phyloP scores from a whole-genome alignment of 1,140 invertebrate genomes.

The Drosophila paulistorum region DNA sequence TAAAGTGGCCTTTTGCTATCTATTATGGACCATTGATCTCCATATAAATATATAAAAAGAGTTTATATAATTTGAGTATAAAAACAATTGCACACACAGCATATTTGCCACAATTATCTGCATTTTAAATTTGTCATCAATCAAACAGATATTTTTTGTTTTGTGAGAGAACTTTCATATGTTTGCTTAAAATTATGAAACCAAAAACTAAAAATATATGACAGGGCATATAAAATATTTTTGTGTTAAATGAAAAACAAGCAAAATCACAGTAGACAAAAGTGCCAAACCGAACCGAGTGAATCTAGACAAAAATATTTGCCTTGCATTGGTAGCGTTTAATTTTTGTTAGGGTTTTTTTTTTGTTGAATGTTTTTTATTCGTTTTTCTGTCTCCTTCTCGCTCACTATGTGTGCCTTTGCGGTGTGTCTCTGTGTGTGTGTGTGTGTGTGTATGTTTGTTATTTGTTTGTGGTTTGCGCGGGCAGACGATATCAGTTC shows the following conservation, averaged over 20 bases:
- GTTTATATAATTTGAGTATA: background rate
- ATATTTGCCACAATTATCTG: constrained; percentile 10
- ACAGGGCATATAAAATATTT: constrained; percentile 60
- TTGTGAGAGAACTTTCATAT: constrained; percentile 13
- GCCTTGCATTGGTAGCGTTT: constrained; percentile 70
- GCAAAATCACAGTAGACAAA: constrained; percentile 40
- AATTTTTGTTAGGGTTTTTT: constrained; percentile 47
- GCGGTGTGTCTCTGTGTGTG: constrained; percentile 24
- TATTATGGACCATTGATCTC: background rate
- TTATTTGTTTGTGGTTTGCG: constrained; percentile 74
- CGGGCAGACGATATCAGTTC: constrained; percentile 71
- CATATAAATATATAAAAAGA: background rate
- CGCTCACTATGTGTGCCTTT: constrained; percentile 2
- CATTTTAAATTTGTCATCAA: constrained; percentile 13
- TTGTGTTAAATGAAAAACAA: constrained; percentile 71
- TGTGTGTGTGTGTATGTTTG: constrained; percentile 33
- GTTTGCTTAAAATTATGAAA: constrained; percentile 78
- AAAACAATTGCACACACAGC: background rate
- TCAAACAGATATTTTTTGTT: background rate
- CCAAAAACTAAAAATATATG: constrained; percentile 54
- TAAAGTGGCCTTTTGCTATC: background rate
- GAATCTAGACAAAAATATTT: constrained; percentile 77
- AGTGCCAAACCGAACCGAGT: constrained; percentile 12
- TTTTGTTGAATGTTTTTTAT: constrained; percentile 39
- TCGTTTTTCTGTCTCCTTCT: constrained; percentile 7